Base-by-base conservation (phyloP, 2,113 vertebrate species). In the Platichthys stellatus region DNA sequence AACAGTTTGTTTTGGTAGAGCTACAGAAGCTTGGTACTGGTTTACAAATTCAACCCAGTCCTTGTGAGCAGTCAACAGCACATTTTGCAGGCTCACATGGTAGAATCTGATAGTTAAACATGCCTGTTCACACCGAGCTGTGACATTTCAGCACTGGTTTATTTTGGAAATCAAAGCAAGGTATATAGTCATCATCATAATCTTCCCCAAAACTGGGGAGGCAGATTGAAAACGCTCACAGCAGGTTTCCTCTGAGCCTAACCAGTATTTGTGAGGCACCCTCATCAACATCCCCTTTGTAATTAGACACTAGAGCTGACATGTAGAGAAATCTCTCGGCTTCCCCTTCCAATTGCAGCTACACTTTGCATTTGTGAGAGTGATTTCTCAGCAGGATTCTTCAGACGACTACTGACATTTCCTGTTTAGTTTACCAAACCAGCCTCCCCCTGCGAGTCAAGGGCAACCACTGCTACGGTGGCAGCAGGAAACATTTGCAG, bases 301-400 rank as follows among this genome's bases (percentile, higher is more conserved):
- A 88, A 89, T 86, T 80, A 88, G 78, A 86, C 61, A 78, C 80
- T 69, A 21, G 24, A 63, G 71, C 66, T 74, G 74, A 78, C 31
- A 71, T 73, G 69, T 26, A 58, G 86, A 82, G 72, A 78, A 51
- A 84, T 79, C 26, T 76, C 58, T 60, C 58, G 31, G 57, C 72
- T 82, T 79, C 35, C 49, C 74, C 23, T 82, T 26, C 63, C 76
- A 43, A 76, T 56, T 75, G 81, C 23, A 75, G 23, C 58, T 69
- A 31, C 49, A 74, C 70, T 65, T 83, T 69, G 21, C 49, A 62
- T 74, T 9, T 28, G 24, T 17, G 2, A 64, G 60, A 35, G 12
- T 24, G 45, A 56, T 83, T 61, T 68, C 61, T 69, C 35, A 70
- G 26, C 61, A 57, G 66, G 56, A 66, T 77, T 69, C 31, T 74